phyloP scores from a whole-genome alignment of 2,113 vertebrate genomes.

The Dicrurus megarhynchus region DNA sequence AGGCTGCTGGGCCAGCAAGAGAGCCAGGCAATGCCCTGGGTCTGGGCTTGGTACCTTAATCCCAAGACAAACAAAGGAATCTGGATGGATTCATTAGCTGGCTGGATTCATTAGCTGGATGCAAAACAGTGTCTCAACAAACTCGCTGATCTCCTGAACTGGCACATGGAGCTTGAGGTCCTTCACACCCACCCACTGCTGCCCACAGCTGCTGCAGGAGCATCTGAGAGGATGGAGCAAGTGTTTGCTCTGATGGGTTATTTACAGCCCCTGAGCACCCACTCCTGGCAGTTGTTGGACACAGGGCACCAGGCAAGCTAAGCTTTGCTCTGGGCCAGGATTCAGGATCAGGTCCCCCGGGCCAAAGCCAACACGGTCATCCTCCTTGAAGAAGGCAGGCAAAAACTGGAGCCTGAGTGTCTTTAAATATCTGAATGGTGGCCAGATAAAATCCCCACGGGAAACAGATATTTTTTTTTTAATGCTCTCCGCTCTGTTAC shows the following conservation, averaged over 20 bases:
- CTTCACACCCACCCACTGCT: neutral
- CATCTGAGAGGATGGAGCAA: neutral
- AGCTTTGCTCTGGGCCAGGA: neutral
- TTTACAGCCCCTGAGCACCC: neutral
- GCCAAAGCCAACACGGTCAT: neutral
- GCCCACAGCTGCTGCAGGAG: neutral
- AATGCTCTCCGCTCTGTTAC: slow-evolving; percentile 18
- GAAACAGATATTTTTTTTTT: neutral
- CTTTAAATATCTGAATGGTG: slow-evolving; percentile 31
- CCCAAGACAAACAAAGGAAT: neutral
- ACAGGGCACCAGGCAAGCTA: neutral
- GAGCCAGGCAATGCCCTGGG: neutral
- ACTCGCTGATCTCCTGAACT: neutral
- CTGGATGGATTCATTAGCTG: neutral
- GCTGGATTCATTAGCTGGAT: neutral
- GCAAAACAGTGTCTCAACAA: neutral
- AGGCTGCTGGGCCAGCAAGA: neutral
- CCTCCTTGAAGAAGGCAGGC: neutral
- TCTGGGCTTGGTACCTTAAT: neutral
- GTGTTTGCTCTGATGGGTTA: neutral
- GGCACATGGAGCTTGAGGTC: neutral
- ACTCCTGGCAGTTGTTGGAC: neutral
- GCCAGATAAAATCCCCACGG: slow-evolving; percentile 35
- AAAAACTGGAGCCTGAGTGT: neutral
- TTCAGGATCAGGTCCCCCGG: neutral